Conservation (phyloP, 2,113 vertebrate genomes). For the Paradoxurus hermaphroditus region DNA sequence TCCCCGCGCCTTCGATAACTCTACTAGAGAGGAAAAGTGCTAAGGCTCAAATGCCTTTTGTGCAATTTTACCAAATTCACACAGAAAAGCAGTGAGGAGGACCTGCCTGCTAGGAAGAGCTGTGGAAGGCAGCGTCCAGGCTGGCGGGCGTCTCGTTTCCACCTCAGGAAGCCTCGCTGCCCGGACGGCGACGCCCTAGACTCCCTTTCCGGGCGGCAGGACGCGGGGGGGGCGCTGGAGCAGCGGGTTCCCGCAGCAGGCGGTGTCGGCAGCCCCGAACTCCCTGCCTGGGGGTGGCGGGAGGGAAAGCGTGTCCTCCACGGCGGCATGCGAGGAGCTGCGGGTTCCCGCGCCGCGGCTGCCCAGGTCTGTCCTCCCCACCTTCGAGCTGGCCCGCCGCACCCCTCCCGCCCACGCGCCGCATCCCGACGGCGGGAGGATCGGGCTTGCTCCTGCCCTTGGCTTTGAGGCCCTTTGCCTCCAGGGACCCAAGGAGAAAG, state of each 20-base stretch:
- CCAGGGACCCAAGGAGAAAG: neutral
- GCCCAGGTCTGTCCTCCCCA: neutral
- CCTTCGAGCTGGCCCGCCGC: neutral
- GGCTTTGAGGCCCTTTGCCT: neutral
- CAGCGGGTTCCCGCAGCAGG: neutral
- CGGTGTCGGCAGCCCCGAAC: neutral
- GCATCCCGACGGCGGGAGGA: neutral
- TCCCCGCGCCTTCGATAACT: conserved; percentile 74
- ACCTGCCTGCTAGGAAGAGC: neutral
- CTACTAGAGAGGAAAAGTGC: neutral
- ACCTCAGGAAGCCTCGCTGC: neutral
- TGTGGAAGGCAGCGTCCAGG: neutral
- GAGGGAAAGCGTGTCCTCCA: neutral
- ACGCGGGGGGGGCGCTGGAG: neutral
- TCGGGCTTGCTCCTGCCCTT: neutral
- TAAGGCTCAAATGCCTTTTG: neutral
- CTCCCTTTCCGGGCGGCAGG: neutral
- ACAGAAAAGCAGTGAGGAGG: neutral
- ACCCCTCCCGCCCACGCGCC: neutral
- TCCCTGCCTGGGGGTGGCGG: neutral
- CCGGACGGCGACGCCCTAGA: neutral
- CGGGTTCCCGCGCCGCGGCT: neutral
- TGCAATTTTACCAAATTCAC: neutral
- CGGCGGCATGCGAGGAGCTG: neutral
- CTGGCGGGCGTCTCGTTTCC: neutral